A percentile compares a stretch with the other conserved stretches of the same genome.
These are phyloP conservation scores for Dromius quadrimaculatus DNA, from an alignment of 2,888 invertebrate genomes.

Conservation along the genomic window DNA sequence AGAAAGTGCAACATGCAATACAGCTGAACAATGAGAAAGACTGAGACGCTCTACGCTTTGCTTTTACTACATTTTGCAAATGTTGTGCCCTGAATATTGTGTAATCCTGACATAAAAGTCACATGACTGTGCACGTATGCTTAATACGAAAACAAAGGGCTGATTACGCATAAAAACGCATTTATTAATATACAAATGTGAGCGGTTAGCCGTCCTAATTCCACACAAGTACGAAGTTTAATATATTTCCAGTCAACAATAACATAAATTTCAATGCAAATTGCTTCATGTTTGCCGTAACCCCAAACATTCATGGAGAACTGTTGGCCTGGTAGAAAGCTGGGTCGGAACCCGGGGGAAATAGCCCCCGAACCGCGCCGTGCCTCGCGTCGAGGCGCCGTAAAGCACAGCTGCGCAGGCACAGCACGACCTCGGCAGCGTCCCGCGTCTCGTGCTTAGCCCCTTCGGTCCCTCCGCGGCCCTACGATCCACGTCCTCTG, in stretches of 20 bases:
- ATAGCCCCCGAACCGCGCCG: constrained; percentile 51
- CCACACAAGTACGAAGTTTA: constrained; percentile 55
- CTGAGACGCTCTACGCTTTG: background rate
- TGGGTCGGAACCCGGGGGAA: constrained; percentile 58
- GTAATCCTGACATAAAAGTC: background rate
- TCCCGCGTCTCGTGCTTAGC: constrained; percentile 27
- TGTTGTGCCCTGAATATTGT: background rate
- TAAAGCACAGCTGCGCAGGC: constrained; percentile 36
- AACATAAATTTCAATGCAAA: constrained; percentile 63
- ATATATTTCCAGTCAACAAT: constrained; percentile 61
- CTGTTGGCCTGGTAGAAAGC: constrained; percentile 56
- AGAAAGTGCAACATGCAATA: constrained; percentile 26
- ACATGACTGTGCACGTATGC: constrained; percentile 26
- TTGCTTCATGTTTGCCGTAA: constrained; percentile 60
- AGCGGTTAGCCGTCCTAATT: constrained; percentile 45
- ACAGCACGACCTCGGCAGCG: constrained; percentile 4
- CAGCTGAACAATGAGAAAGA: constrained; percentile 2
- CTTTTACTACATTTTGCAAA: background rate
- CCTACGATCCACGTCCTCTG: constrained; percentile 45
- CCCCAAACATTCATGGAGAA: constrained; percentile 59
- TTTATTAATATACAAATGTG: constrained; percentile 52
- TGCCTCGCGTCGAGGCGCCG: background rate
- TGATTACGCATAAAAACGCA: constrained; percentile 25
- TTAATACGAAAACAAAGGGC: constrained; percentile 8
- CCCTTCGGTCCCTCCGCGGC: background rate